Evolutionary conservation across 2,888 invertebrate species (phyloP), one percentile per base, ranked within the genome.

Genomic region (Macrophya alboannulata): DNA sequence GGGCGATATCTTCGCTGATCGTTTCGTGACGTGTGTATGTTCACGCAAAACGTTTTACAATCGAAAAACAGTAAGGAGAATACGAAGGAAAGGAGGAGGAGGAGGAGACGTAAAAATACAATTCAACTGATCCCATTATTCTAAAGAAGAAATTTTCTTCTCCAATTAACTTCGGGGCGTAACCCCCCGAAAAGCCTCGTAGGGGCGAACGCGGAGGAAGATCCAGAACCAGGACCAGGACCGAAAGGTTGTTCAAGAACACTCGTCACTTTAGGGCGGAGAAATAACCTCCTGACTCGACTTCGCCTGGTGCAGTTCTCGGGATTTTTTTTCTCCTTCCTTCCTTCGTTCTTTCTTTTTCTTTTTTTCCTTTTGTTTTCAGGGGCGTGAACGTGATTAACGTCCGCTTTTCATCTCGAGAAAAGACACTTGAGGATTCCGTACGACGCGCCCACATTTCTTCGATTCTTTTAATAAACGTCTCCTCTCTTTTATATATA

Each of bases 401-500:
- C 88, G 89, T 85, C 83, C 87, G 87, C 88, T 88, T 87, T 88
- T 85, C 84, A 85, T 87, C 88, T 89, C 88, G 84, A 62, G 77
- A 21, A 31, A 21, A 71, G 82, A 85, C 86, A 87, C 87, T 89
- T 89, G 87, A 88, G 55, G 87, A 89, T 89, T 89, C 89, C 89
- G 91, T 91, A 92, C 92, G 88, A 76, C 87, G 90, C 94, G 94
- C 94, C 94, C 93, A 94, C 94, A 94, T 94, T 94, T 94, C 94
- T 94, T 92, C 93, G 91, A 94, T 94, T 94, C 94, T 94, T 94
- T 94, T 94, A 94, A 94, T 94, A 94, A 94, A 94, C 92, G 92
- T 90, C 91, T 84, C 87, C 86, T 87, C 10, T 17, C 59, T 62
- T 62, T 81, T 31, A 25, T 51, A 48, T 4, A 9, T 31, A 10